Base-by-base conservation (phyloP, 2,888 invertebrate species). In the Prenolepis imparis region DNA sequence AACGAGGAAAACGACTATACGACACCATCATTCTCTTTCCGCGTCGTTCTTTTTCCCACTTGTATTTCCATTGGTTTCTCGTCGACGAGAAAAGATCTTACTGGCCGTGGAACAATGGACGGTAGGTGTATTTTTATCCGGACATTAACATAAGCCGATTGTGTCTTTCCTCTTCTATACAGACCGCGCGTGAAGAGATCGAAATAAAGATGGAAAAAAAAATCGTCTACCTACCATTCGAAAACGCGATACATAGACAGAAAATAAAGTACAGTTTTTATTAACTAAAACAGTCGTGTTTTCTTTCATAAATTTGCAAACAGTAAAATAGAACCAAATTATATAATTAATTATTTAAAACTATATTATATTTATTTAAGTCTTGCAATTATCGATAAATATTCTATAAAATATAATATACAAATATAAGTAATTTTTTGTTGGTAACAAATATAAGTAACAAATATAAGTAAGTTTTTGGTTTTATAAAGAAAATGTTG, bases 121-220 rank as follows among this genome's bases (percentile, higher is more conserved):
- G 61, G 85, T 88, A 86, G 89, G 86, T 91, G 88, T 90, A 91
- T 90, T 91, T 91, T 90, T 91, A 86, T 85, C 88, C 87, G 72
- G 86, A 84, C 89, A 91, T 91, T 91, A 91, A 85, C 90, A 91
- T 91, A 91, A 91, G 88, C 90, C 90, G 90, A 91, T 91, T 90
- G 87, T 83, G 86, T 89, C 77, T 83, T 84, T 88, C 86, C 80
- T 84, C 78, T 61, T 84, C 75, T 68, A 73, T 75, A 83, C 88
- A 81, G 84, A 81, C 73, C 85, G 82, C 83, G 85, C 83, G 85
- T 67, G 67, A 66, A 44, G 32, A 68, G 59, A 52, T 70, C 64
- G 36, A 57, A 77, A 82, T 57, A 15, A 41, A 55, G 48, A 82
- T 41, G 72, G 44, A 66, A 82, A 64, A 82, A 64, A 70, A 48